Conservation (phyloP, 2,888 invertebrate species). For the Microchrysa polita region DNA sequence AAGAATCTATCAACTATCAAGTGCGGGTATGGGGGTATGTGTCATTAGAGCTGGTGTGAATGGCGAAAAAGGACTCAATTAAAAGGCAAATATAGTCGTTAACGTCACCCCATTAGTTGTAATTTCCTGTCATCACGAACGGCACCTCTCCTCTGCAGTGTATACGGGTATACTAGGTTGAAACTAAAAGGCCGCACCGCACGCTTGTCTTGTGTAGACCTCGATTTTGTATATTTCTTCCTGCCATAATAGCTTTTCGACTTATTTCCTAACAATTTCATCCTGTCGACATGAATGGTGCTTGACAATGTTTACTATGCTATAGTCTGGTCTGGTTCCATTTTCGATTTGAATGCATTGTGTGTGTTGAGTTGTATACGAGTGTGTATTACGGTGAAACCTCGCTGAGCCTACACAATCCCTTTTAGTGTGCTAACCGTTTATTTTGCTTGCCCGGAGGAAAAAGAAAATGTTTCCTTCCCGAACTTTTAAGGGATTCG, state of each 20-base stretch:
- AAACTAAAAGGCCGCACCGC: too few species aligned
- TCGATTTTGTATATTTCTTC: background rate
- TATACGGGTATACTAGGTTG: too few species aligned
- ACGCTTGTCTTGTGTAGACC: too few species aligned
- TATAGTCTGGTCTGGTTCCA: too few species aligned
- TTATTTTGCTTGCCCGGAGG: slow-evolving; percentile 6
- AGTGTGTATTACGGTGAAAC: background rate
- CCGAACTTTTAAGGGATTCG: background rate
- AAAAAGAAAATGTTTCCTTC: background rate
- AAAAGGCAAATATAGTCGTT: slow-evolving; percentile 34
- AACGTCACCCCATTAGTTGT: slow-evolving; percentile 36
- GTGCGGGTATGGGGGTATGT: too few species aligned
- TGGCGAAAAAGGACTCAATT: slow-evolving; percentile 5
- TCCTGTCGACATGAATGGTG: too few species aligned
- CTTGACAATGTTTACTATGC: too few species aligned
- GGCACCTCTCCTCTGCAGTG: slow-evolving; percentile 18
- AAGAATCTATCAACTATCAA: background rate
- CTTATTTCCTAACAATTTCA: background rate
- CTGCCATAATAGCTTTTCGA: background rate
- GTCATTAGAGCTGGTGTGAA: background rate
- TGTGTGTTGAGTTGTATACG: background rate
- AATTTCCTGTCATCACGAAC: slow-evolving; percentile 38
- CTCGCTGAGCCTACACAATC: background rate
- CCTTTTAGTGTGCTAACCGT: slow-evolving; percentile 9
- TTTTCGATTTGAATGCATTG: background rate